These are phyloP conservation scores for Nanorana parkeri DNA, from an alignment of 2,113 vertebrate genomes.

Conservation along the genomic window DNA sequence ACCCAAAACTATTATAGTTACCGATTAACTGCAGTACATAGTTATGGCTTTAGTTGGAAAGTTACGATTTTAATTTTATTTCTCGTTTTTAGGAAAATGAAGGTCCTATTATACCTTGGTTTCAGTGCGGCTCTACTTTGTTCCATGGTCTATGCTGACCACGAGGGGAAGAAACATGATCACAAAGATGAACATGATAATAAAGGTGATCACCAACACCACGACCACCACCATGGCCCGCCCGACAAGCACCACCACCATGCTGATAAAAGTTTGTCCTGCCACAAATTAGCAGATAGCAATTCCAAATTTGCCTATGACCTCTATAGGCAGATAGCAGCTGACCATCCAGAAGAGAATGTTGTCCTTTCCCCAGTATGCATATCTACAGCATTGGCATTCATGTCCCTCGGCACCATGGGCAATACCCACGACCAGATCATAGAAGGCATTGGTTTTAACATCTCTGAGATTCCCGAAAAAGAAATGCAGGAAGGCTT, in stretches of 20 bases:
- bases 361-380: slow-evolving; percentile 51
- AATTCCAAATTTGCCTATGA: slow-evolving; percentile 73
- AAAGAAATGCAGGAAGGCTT: slow-evolving; percentile 70
- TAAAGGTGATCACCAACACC: neutral
- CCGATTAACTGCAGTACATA: too few species aligned
- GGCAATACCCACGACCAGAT: neutral
- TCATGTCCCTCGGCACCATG: neutral
- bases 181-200: neutral
- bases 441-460: slow-evolving; percentile 74
- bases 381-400: neutral
- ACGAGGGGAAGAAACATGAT: neutral
- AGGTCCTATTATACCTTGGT: slow-evolving; percentile 57
- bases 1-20: neutral
- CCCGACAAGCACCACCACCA: too few species aligned
- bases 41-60: too few species aligned
- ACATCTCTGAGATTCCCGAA: slow-evolving; percentile 57
- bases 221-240: neutral
- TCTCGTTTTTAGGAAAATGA: slow-evolving; percentile 65
- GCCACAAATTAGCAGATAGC: slow-evolving; percentile 23
- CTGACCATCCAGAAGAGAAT: slow-evolving; percentile 68
- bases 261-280: rapidly evolving
- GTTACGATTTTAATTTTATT: neutral
- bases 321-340: slow-evolving; percentile 71
- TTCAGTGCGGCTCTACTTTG: slow-evolving; percentile 60
- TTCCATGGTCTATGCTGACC: slow-evolving; percentile 38